A percentile compares a stretch with the other conserved stretches of the same genome.
Evolutionary conservation across 2,113 vertebrate species (phyloP).

Genomic region (Geococcyx californianus): DNA sequence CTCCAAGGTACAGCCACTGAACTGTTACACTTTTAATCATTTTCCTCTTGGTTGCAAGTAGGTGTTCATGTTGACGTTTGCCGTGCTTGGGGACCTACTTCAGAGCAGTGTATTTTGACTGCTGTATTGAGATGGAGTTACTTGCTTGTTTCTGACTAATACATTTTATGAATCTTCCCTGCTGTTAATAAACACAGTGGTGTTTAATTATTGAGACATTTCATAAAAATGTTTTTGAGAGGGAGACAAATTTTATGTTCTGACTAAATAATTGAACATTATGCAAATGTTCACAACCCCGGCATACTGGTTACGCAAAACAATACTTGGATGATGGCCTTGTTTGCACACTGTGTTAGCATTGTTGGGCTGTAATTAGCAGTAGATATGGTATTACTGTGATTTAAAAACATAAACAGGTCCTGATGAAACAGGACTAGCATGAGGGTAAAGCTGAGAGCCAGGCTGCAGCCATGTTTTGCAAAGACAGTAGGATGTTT

Average conservation of each 20-base stretch:
- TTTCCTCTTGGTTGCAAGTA: background rate
- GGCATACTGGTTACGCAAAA: conserved; percentile 44
- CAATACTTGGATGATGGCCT: conserved; percentile 38
- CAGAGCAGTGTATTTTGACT: background rate
- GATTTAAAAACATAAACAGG: background rate
- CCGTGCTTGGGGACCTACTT: background rate
- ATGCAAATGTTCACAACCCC: conserved; percentile 44
- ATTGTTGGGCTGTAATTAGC: conserved; percentile 23
- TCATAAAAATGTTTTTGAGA: conserved; percentile 40
- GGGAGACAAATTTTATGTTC: conserved; percentile 44
- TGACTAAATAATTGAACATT: conserved; percentile 56
- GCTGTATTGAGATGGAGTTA: background rate
- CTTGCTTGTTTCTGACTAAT: conserved; percentile 41
- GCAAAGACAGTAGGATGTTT: rapidly evolving
- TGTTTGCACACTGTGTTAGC: conserved; percentile 26
- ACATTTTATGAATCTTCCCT: conserved; percentile 30
- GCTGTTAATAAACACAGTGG: conserved; percentile 50
- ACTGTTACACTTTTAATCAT: background rate
- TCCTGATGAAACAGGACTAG: background rate
- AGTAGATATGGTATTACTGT: background rate
- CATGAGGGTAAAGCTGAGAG: background rate
- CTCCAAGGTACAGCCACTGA: background rate
- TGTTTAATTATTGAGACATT: conserved; percentile 63
- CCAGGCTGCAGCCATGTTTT: background rate
- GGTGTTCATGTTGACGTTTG: background rate